Percentiles rank a stretch among this genome's conserved stretches.
Evolutionary conservation across 1,140 invertebrate genomes (phyloP).

Genomic region (Portunus trituberculatus): DNA sequence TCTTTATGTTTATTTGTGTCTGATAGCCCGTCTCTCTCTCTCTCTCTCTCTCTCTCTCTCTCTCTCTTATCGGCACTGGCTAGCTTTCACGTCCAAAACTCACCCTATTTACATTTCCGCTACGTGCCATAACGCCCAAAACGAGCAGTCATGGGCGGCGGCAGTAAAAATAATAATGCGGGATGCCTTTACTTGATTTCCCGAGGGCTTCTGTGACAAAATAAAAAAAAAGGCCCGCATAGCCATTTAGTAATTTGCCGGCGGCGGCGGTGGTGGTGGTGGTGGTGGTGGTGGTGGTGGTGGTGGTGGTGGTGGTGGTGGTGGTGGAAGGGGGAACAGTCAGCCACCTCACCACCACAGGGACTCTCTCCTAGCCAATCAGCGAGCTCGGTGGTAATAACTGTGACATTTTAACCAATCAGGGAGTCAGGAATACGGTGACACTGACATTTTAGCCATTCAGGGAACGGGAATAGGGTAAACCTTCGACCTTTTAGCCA

Average conservation of each 20-base stretch:
- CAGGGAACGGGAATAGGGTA: neutral
- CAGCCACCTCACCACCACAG: neutral
- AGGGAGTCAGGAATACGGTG: neutral
- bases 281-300: neutral
- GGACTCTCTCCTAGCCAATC: constrained; percentile 10
- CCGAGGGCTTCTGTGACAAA: constrained; percentile 28
- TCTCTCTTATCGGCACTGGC: neutral
- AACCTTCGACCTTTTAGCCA: neutral
- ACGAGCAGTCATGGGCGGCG: constrained; percentile 41
- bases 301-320: neutral
- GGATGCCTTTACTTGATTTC: constrained; percentile 57
- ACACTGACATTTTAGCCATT: neutral
- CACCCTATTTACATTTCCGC: constrained; percentile 34
- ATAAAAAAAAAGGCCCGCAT: constrained; percentile 2
- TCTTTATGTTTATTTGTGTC: too few relatives aligned
- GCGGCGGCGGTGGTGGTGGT: neutral
- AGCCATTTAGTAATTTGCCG: constrained; percentile 46
- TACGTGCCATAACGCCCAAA: neutral
- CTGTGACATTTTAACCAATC: neutral
- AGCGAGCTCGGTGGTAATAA: neutral
- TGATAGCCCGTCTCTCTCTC: too few relatives aligned
- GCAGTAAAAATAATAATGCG: constrained; percentile 51
- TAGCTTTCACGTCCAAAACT: neutral
- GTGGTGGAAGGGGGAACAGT: neutral
- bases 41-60: neutral